Evolutionary conservation across 2,888 invertebrate genomes (phyloP).

Genomic region (Lypha dubia): DNA sequence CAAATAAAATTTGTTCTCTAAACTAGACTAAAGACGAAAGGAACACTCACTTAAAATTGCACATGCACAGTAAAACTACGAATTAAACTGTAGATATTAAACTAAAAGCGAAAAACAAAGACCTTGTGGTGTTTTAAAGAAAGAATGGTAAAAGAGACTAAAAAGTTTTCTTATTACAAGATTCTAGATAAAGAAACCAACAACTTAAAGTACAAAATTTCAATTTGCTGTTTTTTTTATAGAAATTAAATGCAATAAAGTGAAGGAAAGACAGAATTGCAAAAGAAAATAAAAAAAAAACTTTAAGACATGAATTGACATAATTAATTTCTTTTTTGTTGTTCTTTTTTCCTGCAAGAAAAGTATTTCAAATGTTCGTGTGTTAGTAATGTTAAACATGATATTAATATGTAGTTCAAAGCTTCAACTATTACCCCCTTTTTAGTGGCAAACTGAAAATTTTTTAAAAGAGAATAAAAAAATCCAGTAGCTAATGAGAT

Average conservation of each 20-base stretch:
- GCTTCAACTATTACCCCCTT: slow-evolving; percentile 28
- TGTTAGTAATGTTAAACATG: background rate
- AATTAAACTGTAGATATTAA: slow-evolving; percentile 54
- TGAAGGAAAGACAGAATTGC: slow-evolving; percentile 21
- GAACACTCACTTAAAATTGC: slow-evolving; percentile 21
- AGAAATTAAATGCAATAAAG: slow-evolving; percentile 55
- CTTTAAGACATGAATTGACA: slow-evolving; percentile 60
- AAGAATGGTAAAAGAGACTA: background rate
- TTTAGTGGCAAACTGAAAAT: slow-evolving; percentile 35
- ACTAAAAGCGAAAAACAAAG: slow-evolving; percentile 32
- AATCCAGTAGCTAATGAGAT: slow-evolving; percentile 66
- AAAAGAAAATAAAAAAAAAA: background rate
- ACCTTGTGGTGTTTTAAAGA: slow-evolving; percentile 6
- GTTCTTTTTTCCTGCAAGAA: background rate
- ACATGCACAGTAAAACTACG: slow-evolving; percentile 54
- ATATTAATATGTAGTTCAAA: slow-evolving; percentile 1
- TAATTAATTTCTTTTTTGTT: slow-evolving; percentile 27
- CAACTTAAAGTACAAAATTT: slow-evolving; percentile 58
- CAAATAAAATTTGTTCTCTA: slow-evolving; percentile 53
- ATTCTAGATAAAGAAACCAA: slow-evolving; percentile 59
- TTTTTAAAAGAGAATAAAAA: background rate
- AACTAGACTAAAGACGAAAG: slow-evolving; percentile 42
- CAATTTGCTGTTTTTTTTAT: slow-evolving; percentile 55
- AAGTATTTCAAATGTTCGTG: background rate
- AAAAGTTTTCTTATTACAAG: slow-evolving; percentile 64